Evolutionary conservation across 2,113 vertebrate genomes (phyloP), one percentile per base, ranked within the genome.

Genomic region (Centropristis striata): DNA sequence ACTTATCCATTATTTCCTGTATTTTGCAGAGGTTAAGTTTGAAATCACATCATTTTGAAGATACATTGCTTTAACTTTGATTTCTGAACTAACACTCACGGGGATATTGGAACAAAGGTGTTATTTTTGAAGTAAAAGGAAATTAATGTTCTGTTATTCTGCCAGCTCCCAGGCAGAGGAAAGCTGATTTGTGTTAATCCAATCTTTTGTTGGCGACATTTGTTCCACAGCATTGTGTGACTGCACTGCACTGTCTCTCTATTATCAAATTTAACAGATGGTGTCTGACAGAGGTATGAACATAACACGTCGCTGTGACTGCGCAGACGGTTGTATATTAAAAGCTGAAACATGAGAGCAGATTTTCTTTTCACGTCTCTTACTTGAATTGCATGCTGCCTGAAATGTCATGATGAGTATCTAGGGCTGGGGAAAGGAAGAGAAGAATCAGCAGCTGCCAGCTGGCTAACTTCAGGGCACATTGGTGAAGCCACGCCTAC

Each of bases 381-480:
- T 5, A 13, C 46, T 66, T 54, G 23, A 75, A 78, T 71, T 75
- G 42, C 57, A 66, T 18, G 80, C 61, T 50, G 72, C 21, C 71
- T 75, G 25, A 78, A 77, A 84, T 71, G 78, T 76, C 71, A 76
- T 10, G 78, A 61, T 27, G 28, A 25, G 21, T 76, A 77, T 86
- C 16, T 42, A 36, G 61, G 68, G 66, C 51, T 21, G 32, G 44
- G 37, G 47, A 61, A 58, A 44, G 57, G 73, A 70, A 47, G 71
- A 50, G 64, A 72, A 73, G 72, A 78, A 59, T 58, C 77, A 69
- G 68, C 85, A 80, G 74, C 85, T 84, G 81, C 77, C 86, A 89
- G 78, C 83, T 90, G 75, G 78, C 36, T 76, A 75, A 88, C 86
- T 86, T 81, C 55, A 86, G 78, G 85, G 87, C 78, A 71, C 44